These are phyloP conservation scores for Probosciger aterrimus DNA, from an alignment of 2,113 vertebrate species.

Conservation along the genomic window DNA sequence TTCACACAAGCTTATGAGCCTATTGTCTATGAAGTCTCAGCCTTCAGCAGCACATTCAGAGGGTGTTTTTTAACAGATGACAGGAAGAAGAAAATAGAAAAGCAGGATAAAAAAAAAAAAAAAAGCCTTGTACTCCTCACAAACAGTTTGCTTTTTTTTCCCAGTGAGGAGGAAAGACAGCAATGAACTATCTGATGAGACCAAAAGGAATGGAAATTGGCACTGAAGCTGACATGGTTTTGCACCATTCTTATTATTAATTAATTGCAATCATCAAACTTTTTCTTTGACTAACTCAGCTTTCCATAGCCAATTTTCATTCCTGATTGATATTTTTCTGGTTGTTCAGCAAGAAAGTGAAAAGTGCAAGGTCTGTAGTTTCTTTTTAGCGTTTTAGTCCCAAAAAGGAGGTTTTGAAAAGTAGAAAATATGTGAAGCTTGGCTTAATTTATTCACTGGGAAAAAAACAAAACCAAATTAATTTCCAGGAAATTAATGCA, in stretches of 20 bases:
- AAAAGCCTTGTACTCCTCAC: background rate
- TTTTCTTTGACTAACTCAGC: constrained; percentile 3
- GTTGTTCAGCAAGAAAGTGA: constrained; percentile 2
- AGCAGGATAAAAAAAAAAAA: background rate
- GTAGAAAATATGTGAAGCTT: background rate
- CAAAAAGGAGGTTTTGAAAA: background rate
- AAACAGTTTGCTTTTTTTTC: background rate
- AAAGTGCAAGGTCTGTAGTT: background rate
- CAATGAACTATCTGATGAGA: background rate
- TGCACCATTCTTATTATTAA: constrained; percentile 5
- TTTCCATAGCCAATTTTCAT: constrained; percentile 14
- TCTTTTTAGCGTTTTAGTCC: background rate
- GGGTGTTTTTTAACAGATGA: constrained; percentile 28
- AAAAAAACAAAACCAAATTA: background rate
- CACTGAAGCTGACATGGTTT: background rate
- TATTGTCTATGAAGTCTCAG: background rate
- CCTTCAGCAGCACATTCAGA: constrained; percentile 13
- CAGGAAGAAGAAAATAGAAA: background rate
- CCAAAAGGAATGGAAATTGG: background rate
- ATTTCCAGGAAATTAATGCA: constrained; percentile 27
- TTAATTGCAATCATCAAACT: background rate
- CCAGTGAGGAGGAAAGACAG: background rate
- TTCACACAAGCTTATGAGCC: constrained; percentile 30
- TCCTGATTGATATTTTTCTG: constrained; percentile 25
- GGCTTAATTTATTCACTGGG: background rate